Conservation (phyloP, 2,888 invertebrate species). For the Philereme transversata region DNA sequence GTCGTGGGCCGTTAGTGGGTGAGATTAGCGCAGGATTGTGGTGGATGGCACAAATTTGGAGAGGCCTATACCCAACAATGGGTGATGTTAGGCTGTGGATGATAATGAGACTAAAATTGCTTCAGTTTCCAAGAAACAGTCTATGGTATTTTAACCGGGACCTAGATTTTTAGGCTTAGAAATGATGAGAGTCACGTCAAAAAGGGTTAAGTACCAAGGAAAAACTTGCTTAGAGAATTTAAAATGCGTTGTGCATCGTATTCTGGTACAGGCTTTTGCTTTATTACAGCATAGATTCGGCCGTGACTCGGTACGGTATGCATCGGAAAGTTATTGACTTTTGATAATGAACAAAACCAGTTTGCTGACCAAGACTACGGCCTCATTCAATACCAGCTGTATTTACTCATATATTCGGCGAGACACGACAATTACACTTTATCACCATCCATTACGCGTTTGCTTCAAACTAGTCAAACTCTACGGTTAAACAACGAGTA, state of each 20-base stretch:
- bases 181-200: too few species aligned
- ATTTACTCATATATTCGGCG: constrained; percentile 48
- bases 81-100: too few species aligned
- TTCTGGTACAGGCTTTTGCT: constrained; percentile 28
- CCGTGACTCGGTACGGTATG: constrained; percentile 73
- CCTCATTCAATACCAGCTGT: constrained; percentile 76
- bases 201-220: too few species aligned
- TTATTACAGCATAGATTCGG: constrained; percentile 66
- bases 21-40: too few species aligned
- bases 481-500: constrained; percentile 44
- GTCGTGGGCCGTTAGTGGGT: too few species aligned
- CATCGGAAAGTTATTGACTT: constrained; percentile 84
- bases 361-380: constrained; percentile 79
- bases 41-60: too few species aligned
- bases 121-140: too few species aligned
- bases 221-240: too few species aligned
- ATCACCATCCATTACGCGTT: constrained; percentile 58
- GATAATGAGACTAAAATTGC: too few species aligned
- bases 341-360: constrained; percentile 81
- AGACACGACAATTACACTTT: constrained; percentile 43
- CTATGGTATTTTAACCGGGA: too few species aligned
- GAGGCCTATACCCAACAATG: too few species aligned
- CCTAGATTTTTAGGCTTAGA: too few species aligned
- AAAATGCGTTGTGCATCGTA: not conserved
- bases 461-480: constrained; percentile 33